These are phyloP conservation scores for Gasteruption jaculator DNA, from an alignment of 2,888 invertebrate genomes.

Conservation along the genomic window DNA sequence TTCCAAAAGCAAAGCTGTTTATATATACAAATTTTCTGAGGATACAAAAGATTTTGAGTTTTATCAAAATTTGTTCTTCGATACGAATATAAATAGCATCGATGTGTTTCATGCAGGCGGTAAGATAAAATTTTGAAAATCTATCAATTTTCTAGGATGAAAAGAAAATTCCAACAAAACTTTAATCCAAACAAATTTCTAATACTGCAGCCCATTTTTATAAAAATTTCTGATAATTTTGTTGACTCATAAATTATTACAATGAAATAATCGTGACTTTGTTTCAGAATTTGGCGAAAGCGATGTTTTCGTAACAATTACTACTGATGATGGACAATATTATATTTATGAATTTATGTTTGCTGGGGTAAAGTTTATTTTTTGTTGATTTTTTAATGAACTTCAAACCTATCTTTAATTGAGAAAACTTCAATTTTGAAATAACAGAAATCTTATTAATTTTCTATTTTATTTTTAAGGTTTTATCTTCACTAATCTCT, in stretches of 20 bases:
- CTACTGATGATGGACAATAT: slow-evolving; percentile 33
- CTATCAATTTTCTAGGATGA: too few species aligned
- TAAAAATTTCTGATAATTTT: too few species aligned
- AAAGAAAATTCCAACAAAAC: too few species aligned
- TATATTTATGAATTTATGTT: slow-evolving; percentile 38
- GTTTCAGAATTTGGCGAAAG: slow-evolving; percentile 27
- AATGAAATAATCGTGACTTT: slow-evolving; percentile 1
- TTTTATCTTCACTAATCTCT: too few species aligned
- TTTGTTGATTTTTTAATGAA: too few species aligned
- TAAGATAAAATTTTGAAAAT: too few species aligned
- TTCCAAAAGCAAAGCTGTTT: slow-evolving; percentile 30
- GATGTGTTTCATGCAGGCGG: slow-evolving; percentile 36
- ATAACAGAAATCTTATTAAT: too few species aligned
- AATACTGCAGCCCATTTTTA: too few species aligned
- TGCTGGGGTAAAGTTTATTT: slow-evolving; percentile 27
- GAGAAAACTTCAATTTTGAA: too few species aligned
- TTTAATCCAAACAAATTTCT: too few species aligned
- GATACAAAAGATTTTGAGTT: slow-evolving; percentile 30
- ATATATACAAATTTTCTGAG: slow-evolving; percentile 32
- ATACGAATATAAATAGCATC: slow-evolving; percentile 27
- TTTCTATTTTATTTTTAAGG: too few species aligned
- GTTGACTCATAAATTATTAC: background rate
- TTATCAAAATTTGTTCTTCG: slow-evolving; percentile 37
- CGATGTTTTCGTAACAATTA: slow-evolving; percentile 31
- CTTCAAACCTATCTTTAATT: too few species aligned